Base-by-base conservation (phyloP, 2,113 vertebrate genomes). In the Thunnus thynnus region DNA sequence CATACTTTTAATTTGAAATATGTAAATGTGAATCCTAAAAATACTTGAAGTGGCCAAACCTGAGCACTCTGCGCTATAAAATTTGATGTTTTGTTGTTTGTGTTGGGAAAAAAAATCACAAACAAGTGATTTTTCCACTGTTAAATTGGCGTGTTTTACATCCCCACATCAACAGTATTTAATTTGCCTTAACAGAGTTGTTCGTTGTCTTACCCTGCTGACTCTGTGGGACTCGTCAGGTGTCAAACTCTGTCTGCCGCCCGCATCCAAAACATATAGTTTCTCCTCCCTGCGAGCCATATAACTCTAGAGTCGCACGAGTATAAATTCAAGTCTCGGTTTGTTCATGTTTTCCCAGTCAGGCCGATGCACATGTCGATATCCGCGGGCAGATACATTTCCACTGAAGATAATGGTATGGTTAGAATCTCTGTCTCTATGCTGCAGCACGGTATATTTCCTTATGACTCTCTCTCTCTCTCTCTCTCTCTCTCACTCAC, bases 341-440 rank as follows among this genome's bases (percentile, higher is more conserved):
- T 46, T 22, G 22, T 27, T 82, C 80, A 89, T 83, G 36, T 73
- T 82, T 48, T 46, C 13, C 10, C 41, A 12, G n/a, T 25, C 30
- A 1, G 8, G 27, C 52, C 46, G n/a, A 41, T 3, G 20, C 6
- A 3, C 17, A 8, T 3, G 18, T 41, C n/a, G 8, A n/a, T 8
- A 25, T 55, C 55, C 65, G 68, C 16, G 8, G 3, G 52, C 16
- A 17, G 44, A 69, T 52, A 10, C 68, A 56, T 67, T 61, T 13
- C 27, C 3, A 22, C 0, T 12, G 6, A 3, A 64, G 54, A 51
- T 3, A 17, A 5, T 0, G 41, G 4, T 46, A 69, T 52, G 25
- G 41, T 14, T 13, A 1, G 10, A 64, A 4, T 58, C 76, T 83
- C 79, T 85, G 84, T 65, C 78, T 72, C 71, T 80, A 50, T 0